These are phyloP conservation scores for Pangasius mekongensis DNA, from an alignment of 2,797 vertebrate species.

Conservation along the genomic window DNA sequence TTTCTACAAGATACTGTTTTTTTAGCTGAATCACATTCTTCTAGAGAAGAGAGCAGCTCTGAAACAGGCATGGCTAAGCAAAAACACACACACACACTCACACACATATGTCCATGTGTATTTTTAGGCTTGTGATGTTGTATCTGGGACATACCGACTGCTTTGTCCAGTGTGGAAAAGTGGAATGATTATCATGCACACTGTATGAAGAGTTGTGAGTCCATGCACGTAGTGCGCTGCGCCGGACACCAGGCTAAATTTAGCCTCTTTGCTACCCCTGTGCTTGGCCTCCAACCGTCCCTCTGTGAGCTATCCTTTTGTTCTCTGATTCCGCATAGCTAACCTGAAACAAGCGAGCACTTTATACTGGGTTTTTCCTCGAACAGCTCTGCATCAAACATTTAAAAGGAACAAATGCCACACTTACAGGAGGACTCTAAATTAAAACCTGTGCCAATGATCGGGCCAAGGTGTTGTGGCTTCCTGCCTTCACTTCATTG, in stretches of 20 bases:
- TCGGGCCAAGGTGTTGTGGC: constrained; percentile 3
- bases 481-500: constrained; percentile 22
- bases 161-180: constrained; percentile 64
- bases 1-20: not conserved
- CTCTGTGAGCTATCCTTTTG: constrained; percentile 26
- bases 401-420: constrained; percentile 19
- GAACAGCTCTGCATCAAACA: constrained; percentile 20
- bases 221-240: constrained; percentile 58
- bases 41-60: constrained; percentile 12
- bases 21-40: not conserved
- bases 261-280: constrained; percentile 43
- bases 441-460: constrained; percentile 16
- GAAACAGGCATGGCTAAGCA: constrained; percentile 3
- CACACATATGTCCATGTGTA: constrained; percentile 59
- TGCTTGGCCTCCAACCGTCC: constrained; percentile 41
- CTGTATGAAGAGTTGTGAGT: constrained; percentile 62
- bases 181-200: constrained; percentile 63
- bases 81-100: not conserved
- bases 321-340: constrained; percentile 18
- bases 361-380: constrained; percentile 9
- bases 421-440: constrained; percentile 26
- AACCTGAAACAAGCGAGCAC: constrained; percentile 35
- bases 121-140: constrained; percentile 69
- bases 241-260: constrained; percentile 48
- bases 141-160: constrained; percentile 68